These are phyloP conservation scores for Hetaerina titia DNA, from an alignment of 2,888 invertebrate species.

Conservation along the genomic window DNA sequence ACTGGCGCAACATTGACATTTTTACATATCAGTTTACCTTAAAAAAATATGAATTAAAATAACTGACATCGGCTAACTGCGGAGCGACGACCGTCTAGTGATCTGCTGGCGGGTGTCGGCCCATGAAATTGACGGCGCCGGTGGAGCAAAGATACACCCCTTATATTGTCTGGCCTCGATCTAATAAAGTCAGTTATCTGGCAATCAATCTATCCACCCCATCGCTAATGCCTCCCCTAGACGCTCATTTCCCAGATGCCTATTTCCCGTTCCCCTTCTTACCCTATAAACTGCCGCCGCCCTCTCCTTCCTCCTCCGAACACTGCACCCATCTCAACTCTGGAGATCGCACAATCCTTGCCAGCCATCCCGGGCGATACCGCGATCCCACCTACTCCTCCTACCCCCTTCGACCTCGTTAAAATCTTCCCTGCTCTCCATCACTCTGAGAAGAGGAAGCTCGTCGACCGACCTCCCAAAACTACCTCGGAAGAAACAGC, in stretches of 20 bases:
- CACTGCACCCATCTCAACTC: neutral
- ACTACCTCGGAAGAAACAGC: constrained; percentile 4
- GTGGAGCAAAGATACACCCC: neutral
- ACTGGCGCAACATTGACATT: too few relatives aligned
- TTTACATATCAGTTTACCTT: too few relatives aligned
- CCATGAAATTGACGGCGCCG: neutral
- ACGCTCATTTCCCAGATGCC: neutral
- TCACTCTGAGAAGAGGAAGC: neutral
- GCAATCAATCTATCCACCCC: neutral
- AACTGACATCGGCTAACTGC: neutral
- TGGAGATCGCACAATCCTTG: neutral
- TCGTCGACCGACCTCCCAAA: neutral
- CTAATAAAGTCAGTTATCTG: constrained; percentile 15
- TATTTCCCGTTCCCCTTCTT: neutral
- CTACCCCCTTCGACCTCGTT: neutral
- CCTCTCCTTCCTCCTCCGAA: too few relatives aligned
- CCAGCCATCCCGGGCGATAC: neutral
- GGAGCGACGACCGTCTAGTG: neutral
- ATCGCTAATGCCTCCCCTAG: neutral
- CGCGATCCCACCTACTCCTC: neutral
- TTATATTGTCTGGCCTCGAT: neutral
- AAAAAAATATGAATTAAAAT: too few relatives aligned
- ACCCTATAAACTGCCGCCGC: too few relatives aligned
- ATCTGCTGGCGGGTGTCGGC: neutral
- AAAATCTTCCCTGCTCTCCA: neutral